A percentile compares a stretch with the other conserved stretches of the same genome.
These are phyloP conservation scores for Microtus richardsoni DNA, from an alignment of 2,113 vertebrate genomes.

Conservation along the genomic window DNA sequence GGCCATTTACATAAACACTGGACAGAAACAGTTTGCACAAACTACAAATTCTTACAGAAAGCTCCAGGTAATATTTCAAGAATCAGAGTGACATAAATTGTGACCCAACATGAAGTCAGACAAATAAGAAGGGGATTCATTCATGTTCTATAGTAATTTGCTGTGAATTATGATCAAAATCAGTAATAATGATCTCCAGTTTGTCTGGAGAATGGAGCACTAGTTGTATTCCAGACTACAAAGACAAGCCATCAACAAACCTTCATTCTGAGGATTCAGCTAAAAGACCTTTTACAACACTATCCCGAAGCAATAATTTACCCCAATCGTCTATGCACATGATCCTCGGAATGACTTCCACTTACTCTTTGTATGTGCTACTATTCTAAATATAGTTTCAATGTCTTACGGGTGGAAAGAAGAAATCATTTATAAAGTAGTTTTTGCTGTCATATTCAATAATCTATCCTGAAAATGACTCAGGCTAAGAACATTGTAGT, in stretches of 20 bases:
- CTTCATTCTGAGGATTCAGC: background rate
- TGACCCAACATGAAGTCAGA: background rate
- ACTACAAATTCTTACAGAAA: background rate
- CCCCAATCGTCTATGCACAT: background rate
- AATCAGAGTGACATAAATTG: background rate
- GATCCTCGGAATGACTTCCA: background rate
- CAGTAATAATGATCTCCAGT: background rate
- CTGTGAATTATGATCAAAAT: background rate
- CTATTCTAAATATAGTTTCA: background rate
- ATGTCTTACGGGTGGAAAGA: background rate
- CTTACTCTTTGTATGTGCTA: background rate
- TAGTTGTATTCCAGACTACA: background rate
- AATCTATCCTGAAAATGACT: background rate
- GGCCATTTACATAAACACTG: background rate
- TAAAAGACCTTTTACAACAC: background rate
- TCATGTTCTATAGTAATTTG: background rate
- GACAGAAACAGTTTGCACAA: background rate
- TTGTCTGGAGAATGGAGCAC: background rate
- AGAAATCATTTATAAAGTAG: background rate
- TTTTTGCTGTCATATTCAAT: background rate
- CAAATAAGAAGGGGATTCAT: background rate
- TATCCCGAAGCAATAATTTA: background rate
- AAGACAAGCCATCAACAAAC: background rate
- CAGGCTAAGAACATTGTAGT: background rate
- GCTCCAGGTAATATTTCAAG: background rate